A percentile compares a stretch with the other conserved stretches of the same genome.
Evolutionary conservation across 2,888 invertebrate genomes (phyloP).

Genomic region (Lasioglossum lativentre): DNA sequence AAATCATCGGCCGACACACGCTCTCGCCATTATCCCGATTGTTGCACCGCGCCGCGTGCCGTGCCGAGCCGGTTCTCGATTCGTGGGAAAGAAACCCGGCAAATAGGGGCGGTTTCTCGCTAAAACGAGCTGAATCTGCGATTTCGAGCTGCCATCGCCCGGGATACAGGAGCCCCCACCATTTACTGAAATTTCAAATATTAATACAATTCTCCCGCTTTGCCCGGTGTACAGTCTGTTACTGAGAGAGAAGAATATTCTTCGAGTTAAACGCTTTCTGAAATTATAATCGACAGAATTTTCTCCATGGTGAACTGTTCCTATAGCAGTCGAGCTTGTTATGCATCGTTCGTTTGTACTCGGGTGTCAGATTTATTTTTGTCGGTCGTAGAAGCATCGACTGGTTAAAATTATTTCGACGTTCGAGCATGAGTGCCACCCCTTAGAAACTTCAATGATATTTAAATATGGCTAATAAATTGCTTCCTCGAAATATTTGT

Average conservation of each 20-base stretch:
- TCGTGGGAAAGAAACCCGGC: not conserved
- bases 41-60: not conserved
- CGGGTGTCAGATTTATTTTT: not conserved
- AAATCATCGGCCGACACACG: slow-evolving; percentile 34
- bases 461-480: not conserved
- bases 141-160: not conserved
- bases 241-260: not conserved
- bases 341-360: not conserved
- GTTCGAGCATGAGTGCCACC: not conserved
- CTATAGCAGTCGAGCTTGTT: not conserved
- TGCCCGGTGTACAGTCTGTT: not conserved
- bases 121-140: not conserved
- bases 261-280: not conserved
- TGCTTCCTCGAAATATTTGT: not conserved
- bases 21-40: slow-evolving; percentile 39
- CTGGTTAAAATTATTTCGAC: not conserved
- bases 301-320: not conserved
- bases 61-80: not conserved
- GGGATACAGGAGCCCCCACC: not conserved
- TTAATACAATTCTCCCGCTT: not conserved
- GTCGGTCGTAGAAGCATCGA: not conserved
- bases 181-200: not conserved
- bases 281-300: not conserved
- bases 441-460: not conserved
- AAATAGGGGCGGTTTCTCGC: not conserved